Evolutionary conservation across 2,888 invertebrate genomes (phyloP).

Genomic region (Gastracanthus pulcherrimus): DNA sequence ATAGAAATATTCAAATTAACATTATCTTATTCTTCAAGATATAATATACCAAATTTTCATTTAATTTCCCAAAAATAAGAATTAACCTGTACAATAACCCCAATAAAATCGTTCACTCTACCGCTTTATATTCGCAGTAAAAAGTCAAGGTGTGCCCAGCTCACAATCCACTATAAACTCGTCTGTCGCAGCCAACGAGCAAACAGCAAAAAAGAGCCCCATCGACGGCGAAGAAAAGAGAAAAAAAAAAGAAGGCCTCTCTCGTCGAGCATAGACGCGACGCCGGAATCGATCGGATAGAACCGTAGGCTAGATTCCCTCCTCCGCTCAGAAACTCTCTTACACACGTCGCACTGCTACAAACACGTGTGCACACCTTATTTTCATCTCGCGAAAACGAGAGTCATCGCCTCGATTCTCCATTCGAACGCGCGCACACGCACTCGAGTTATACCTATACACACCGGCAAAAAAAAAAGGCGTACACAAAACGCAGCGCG

Average conservation of each 20-base stretch:
- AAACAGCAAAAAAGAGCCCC: neutral
- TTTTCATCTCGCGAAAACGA: slow-evolving; percentile 24
- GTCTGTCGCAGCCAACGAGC: neutral
- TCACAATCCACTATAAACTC: neutral
- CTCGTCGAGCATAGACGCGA: neutral
- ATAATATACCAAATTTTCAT: too few species aligned
- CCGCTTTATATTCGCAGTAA: neutral
- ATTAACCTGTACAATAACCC: neutral
- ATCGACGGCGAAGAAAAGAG: neutral
- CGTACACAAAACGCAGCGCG: neutral
- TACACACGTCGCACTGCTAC: neutral
- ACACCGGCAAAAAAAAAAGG: neutral
- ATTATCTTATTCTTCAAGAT: too few species aligned
- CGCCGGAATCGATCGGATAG: slow-evolving; percentile 1
- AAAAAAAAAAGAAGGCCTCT: neutral
- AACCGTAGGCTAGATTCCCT: slow-evolving; percentile 13
- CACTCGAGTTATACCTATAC: neutral
- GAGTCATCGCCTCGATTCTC: slow-evolving; percentile 39
- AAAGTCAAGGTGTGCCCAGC: neutral
- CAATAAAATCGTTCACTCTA: neutral
- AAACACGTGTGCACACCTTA: neutral
- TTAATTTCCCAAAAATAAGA: too few species aligned
- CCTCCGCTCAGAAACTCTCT: neutral
- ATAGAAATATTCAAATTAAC: too few species aligned
- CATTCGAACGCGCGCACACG: neutral